phyloP scores from a whole-genome alignment of 2,888 invertebrate species.

The Apodemia zela region DNA sequence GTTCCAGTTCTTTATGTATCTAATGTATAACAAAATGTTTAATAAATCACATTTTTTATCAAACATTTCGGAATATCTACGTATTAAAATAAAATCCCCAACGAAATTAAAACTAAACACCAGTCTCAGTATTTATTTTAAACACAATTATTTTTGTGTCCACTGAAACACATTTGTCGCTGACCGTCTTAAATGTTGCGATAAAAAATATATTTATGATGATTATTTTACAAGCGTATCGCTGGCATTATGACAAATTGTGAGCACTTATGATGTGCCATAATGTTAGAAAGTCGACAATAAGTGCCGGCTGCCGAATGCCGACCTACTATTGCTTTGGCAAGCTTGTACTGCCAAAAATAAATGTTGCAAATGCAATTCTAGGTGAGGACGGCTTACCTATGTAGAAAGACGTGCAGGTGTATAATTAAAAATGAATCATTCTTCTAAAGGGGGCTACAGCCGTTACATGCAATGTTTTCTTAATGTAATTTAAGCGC shows the following conservation, averaged over 20 bases:
- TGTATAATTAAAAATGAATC: conserved; percentile 40
- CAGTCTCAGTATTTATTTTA: conserved; percentile 1
- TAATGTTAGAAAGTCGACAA: conserved; percentile 23
- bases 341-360: conserved; percentile 31
- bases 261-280: conserved; percentile 24
- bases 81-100: background rate
- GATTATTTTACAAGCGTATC: conserved; percentile 23
- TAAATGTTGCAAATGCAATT: conserved; percentile 59
- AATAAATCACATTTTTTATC: background rate
- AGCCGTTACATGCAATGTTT: background rate
- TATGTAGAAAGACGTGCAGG: conserved; percentile 26
- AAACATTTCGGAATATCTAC: background rate
- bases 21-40: background rate
- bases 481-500: no score
- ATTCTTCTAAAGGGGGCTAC: conserved; percentile 20
- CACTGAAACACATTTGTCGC: conserved; percentile 10
- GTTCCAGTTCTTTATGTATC: background rate
- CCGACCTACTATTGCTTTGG: conserved; percentile 33
- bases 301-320: conserved; percentile 19
- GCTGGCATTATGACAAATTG: conserved; percentile 29
- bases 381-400: conserved; percentile 55
- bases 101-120: background rate
- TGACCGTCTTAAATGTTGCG: conserved; percentile 15
- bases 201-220: conserved; percentile 17
- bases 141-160: background rate